Conservation (phyloP, 2,888 invertebrate genomes). For the Dicyrtomina minuta region DNA sequence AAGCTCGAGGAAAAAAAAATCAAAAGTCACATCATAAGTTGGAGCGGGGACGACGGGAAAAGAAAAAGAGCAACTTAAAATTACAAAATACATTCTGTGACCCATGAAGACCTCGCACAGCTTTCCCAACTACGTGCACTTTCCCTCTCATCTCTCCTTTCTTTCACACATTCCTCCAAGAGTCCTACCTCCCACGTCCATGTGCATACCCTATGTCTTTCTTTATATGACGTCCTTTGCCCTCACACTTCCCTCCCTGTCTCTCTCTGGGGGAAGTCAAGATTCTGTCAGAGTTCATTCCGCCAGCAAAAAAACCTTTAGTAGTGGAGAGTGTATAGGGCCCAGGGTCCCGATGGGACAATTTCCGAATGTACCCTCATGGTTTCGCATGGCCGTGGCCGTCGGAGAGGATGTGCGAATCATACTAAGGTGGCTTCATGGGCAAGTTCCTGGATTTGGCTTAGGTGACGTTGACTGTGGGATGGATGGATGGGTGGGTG, state of each 20-base stretch:
- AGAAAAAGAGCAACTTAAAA: background rate
- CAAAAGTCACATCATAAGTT: background rate
- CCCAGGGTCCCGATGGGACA: constrained; percentile 27
- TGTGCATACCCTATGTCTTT: background rate
- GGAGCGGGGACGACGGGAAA: background rate
- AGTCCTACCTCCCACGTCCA: background rate
- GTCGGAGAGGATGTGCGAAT: no score
- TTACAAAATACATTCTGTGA: no score
- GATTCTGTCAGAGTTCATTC: background rate
- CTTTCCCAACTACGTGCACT: no score
- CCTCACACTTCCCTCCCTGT: background rate
- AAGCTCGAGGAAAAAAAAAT: background rate
- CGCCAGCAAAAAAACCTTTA: background rate
- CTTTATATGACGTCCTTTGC: background rate
- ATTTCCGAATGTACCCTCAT: background rate
- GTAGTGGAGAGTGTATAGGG: background rate
- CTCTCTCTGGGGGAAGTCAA: background rate
- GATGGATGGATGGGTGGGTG: no score
- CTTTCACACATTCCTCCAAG: background rate
- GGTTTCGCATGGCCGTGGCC: no score
- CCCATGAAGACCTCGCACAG: no score
- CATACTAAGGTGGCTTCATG: no score
- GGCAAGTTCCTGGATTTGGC: no score
- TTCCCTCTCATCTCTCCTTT: background rate
- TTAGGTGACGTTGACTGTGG: no score